phyloP scores from a whole-genome alignment of 2,888 invertebrate species.

The Acanthosepion pharaonis region DNA sequence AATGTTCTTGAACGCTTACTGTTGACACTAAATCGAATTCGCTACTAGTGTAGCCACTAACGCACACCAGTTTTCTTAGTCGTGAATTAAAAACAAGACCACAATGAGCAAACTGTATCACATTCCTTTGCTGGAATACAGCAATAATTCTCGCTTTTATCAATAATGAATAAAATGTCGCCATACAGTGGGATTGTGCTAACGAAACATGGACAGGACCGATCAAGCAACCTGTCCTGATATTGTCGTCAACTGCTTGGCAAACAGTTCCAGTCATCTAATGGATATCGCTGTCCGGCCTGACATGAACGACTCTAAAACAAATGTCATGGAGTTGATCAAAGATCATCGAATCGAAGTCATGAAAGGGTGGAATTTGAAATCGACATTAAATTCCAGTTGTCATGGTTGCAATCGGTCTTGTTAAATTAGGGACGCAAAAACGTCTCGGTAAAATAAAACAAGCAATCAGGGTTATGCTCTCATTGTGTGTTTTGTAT shows the following conservation, averaged over 20 bases:
- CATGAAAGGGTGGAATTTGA: neutral
- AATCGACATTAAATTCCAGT: slow-evolving; percentile 24
- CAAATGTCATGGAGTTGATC: neutral
- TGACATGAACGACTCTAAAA: neutral
- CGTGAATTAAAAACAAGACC: no score
- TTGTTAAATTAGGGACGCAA: no score
- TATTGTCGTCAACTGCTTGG: neutral
- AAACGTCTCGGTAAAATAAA: no score
- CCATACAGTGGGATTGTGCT: neutral
- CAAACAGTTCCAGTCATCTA: neutral
- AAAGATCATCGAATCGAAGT: neutral
- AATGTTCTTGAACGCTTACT: no score
- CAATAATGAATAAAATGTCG: neutral
- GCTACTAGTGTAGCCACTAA: no score
- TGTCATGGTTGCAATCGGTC: neutral
- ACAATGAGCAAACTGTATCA: no score
- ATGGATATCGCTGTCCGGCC: neutral
- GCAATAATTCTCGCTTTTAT: no score
- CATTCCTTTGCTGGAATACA: no score
- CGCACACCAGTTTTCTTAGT: no score
- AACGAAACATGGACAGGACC: neutral
- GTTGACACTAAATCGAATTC: no score
- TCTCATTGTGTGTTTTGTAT: no score
- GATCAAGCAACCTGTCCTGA: neutral
- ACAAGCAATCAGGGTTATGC: no score